phyloP scores from a whole-genome alignment of 2,797 vertebrate species.

The Chrysocyon brachyurus region DNA sequence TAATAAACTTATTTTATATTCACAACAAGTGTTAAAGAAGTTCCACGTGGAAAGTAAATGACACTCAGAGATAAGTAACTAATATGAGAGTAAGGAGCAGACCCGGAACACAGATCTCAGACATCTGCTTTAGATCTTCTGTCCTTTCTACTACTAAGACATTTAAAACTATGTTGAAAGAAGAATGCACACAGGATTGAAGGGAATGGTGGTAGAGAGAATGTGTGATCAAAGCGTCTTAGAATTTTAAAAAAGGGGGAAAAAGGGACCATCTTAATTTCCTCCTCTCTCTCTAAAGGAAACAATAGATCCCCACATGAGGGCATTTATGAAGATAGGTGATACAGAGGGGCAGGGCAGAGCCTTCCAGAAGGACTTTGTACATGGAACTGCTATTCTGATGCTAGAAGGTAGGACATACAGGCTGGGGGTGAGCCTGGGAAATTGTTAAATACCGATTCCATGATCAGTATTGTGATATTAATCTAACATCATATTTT shows the following conservation, averaged over 20 bases:
- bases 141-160: not conserved
- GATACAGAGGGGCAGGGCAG: too few species aligned
- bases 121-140: not conserved
- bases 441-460: not conserved
- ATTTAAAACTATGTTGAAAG: not conserved
- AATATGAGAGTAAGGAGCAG: not conserved
- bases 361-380: not conserved
- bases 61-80: not conserved
- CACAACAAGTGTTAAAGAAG: not conserved
- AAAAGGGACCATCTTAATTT: not conserved
- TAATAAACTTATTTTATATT: not conserved
- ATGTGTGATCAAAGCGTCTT: not conserved
- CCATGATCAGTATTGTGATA: not conserved
- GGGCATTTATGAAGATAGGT: not conserved
- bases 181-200: rapidly evolving
- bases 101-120: not conserved
- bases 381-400: not conserved
- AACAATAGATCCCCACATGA: not conserved
- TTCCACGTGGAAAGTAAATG: not conserved
- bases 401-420: not conserved
- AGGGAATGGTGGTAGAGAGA: not conserved
- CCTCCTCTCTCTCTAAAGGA: not conserved
- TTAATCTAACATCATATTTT: not conserved
- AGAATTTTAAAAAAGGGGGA: not conserved
- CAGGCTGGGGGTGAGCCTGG: not conserved